Conservation (phyloP, 1,140 invertebrate species). For the Drosophila nigrodunni region DNA sequence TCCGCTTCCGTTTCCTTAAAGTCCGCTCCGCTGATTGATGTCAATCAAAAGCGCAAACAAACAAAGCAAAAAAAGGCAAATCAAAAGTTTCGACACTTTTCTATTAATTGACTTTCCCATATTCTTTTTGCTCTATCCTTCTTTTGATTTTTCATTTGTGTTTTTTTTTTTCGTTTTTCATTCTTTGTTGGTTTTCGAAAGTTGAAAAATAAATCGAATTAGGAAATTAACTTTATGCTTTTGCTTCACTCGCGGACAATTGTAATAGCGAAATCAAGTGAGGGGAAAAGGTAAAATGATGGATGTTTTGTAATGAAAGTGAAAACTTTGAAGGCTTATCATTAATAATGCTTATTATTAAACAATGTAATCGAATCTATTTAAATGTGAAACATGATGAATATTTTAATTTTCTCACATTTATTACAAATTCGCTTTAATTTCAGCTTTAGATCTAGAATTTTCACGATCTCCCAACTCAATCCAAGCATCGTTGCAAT, state of each 20-base stretch:
- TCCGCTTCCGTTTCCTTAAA: conserved; percentile 28
- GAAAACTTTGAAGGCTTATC: neutral
- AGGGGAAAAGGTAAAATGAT: conserved; percentile 13
- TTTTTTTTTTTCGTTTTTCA: conserved; percentile 7
- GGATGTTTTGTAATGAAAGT: conserved; percentile 12
- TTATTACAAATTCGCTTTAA: no score
- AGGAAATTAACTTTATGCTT: conserved; percentile 43
- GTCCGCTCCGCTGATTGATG: conserved; percentile 34
- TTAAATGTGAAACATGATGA: neutral
- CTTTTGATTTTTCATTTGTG: neutral
- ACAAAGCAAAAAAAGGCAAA: conserved; percentile 23
- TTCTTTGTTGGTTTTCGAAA: neutral
- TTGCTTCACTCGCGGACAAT: conserved; percentile 15
- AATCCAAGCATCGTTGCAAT: no score
- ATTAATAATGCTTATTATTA: conserved; percentile 2
- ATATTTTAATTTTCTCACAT: neutral
- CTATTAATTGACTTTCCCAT: conserved; percentile 51
- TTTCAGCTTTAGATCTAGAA: no score
- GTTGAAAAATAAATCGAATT: conserved; percentile 41
- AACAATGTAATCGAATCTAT: neutral
- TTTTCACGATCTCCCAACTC: no score
- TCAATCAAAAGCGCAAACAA: conserved; percentile 33
- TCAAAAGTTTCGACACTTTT: conserved; percentile 59
- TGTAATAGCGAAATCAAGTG: conserved; percentile 8
- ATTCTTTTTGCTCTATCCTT: conserved; percentile 12